These are phyloP conservation scores for Myotis planiceps DNA, from an alignment of 2,797 vertebrate species.

Conservation along the genomic window DNA sequence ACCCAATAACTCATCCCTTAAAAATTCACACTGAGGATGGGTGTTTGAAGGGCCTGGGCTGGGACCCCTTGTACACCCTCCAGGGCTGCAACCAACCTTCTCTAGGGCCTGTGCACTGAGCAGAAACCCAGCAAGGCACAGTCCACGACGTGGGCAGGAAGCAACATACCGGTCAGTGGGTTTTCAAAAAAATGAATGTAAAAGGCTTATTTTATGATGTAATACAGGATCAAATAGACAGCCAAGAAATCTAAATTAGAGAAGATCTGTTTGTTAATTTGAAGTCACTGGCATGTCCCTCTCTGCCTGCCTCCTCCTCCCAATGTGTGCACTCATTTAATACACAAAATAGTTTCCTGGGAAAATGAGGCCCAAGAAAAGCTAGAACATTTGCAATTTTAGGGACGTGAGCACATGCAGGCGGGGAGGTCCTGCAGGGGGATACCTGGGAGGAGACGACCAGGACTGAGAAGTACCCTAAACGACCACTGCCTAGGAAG, in stretches of 20 bases:
- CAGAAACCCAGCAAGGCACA: rapidly evolving
- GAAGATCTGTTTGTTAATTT: neutral
- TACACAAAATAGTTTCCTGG: neutral
- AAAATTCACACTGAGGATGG: neutral
- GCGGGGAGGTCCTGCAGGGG: neutral
- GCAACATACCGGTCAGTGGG: rapidly evolving
- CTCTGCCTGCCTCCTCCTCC: neutral
- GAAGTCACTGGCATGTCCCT: neutral
- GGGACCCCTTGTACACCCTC: neutral
- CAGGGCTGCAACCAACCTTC: neutral
- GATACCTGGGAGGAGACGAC: neutral
- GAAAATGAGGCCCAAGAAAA: neutral
- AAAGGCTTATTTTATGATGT: neutral
- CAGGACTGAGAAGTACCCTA: neutral
- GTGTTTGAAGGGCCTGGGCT: constrained; percentile 42
- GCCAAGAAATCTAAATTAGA: neutral
- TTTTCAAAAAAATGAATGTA: neutral
- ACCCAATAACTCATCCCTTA: constrained; percentile 58
- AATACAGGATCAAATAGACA: neutral
- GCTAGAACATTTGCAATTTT: neutral
- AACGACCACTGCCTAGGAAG: neutral
- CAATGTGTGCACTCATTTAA: neutral
- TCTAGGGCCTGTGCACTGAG: neutral
- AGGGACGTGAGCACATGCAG: neutral
- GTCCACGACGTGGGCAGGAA: neutral